phyloP scores from a whole-genome alignment of 1,140 invertebrate genomes.

The Drosophila santomea region DNA sequence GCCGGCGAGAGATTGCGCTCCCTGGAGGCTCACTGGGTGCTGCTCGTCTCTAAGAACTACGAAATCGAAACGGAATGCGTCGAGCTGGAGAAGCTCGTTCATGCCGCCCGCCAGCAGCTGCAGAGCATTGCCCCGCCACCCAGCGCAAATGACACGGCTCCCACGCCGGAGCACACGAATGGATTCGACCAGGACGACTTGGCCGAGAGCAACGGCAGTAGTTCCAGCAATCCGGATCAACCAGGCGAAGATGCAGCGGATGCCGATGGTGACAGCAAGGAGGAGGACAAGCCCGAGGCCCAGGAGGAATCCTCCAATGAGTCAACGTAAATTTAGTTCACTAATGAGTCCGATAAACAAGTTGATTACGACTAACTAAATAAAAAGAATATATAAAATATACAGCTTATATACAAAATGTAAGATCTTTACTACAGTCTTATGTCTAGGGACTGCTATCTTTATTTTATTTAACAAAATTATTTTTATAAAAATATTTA shows the following conservation, averaged over 20 bases:
- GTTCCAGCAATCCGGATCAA: constrained; percentile 5
- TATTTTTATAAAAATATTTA: too few species aligned
- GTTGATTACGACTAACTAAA: not conserved
- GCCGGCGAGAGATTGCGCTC: constrained; percentile 93
- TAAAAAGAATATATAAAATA: not conserved
- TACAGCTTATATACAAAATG: not conserved
- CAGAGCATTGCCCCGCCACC: constrained; percentile 23
- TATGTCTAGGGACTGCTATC: too few species aligned
- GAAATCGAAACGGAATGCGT: constrained; percentile 91
- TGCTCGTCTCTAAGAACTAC: constrained; percentile 98
- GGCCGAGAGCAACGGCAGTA: constrained; percentile 33
- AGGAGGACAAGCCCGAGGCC: not conserved
- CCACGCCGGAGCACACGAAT: constrained; percentile 56
- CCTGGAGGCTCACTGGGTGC: constrained; percentile 95
- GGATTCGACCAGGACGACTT: constrained; percentile 32
- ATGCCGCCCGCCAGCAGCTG: constrained; percentile 51
- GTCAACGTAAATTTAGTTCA: not conserved
- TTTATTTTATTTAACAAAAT: too few species aligned
- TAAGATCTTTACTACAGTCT: too few species aligned
- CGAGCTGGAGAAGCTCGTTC: constrained; percentile 72
- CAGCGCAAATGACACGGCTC: constrained; percentile 9
- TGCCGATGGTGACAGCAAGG: constrained; percentile 1
- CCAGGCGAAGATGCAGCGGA: not conserved
- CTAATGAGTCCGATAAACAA: not conserved
- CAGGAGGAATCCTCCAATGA: constrained; percentile 23